These are phyloP conservation scores for Merluccius polli DNA, from an alignment of 2,797 vertebrate genomes.

Conservation along the genomic window DNA sequence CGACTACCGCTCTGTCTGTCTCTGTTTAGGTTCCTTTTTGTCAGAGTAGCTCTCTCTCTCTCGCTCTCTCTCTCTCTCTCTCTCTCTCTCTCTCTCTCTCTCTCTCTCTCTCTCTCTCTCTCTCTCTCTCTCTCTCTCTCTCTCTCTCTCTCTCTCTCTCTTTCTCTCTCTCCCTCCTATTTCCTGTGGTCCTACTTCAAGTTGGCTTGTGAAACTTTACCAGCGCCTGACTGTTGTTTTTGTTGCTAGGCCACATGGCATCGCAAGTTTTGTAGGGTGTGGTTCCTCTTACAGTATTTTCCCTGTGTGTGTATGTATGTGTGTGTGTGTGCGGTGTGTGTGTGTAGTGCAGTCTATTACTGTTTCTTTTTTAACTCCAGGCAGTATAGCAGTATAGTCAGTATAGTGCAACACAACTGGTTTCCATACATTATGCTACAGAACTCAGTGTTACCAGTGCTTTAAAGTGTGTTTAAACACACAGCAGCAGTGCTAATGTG, in stretches of 20 bases:
- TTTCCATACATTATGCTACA: background rate
- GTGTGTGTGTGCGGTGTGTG: constrained; percentile 8
- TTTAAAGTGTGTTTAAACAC: background rate
- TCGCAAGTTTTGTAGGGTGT: constrained; percentile 53
- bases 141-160: constrained; percentile 17
- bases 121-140: constrained; percentile 25
- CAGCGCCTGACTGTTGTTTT: constrained; percentile 55
- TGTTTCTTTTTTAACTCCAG: background rate
- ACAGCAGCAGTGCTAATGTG: too few species aligned
- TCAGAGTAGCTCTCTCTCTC: too few species aligned
- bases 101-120: constrained; percentile 18
- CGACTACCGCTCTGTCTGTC: too few species aligned
- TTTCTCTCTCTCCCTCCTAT: constrained; percentile 12
- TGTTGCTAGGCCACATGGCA: constrained; percentile 61
- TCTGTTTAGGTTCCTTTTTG: too few species aligned
- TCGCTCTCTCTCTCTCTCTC: too few species aligned
- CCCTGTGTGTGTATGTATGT: constrained; percentile 4
- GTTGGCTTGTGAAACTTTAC: constrained; percentile 37
- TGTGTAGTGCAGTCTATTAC: background rate
- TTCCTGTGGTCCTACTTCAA: constrained; percentile 35
- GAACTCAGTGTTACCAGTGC: background rate
- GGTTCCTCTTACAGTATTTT: constrained; percentile 58
- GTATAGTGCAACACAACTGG: background rate
- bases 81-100: too few species aligned
- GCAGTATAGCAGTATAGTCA: background rate